These are phyloP conservation scores for Oreotragus oreotragus DNA, from an alignment of 2,113 vertebrate species.

Conservation along the genomic window DNA sequence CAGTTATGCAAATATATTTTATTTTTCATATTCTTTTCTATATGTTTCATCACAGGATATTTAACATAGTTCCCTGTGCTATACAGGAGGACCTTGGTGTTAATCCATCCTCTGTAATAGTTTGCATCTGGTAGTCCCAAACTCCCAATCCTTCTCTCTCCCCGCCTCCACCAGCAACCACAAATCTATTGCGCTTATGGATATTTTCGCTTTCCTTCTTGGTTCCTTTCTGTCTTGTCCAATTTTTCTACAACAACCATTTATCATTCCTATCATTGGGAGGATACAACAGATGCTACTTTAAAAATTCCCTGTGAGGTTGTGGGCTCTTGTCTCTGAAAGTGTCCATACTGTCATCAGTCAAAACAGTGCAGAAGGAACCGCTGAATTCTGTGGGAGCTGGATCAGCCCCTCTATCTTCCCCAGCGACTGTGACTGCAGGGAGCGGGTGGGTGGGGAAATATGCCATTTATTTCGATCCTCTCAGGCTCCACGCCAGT, in stretches of 20 bases:
- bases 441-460: background rate
- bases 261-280: background rate
- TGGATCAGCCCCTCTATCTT: background rate
- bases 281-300: background rate
- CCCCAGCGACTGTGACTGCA: background rate
- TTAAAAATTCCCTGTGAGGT: background rate
- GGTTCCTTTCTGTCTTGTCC: background rate
- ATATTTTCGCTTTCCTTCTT: background rate
- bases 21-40: background rate
- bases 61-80: background rate
- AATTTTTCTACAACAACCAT: background rate
- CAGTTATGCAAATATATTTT: background rate
- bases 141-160: background rate
- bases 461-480: background rate
- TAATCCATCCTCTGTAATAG: background rate
- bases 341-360: background rate
- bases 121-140: background rate
- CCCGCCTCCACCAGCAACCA: background rate
- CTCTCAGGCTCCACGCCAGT: background rate
- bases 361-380: background rate
- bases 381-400: background rate
- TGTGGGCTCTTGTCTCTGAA: background rate
- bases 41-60: background rate
- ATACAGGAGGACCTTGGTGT: background rate
- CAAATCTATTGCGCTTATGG: background rate